Evolutionary conservation across 2,888 invertebrate genomes (phyloP).

Genomic region (Eutolmus rufibarbis): DNA sequence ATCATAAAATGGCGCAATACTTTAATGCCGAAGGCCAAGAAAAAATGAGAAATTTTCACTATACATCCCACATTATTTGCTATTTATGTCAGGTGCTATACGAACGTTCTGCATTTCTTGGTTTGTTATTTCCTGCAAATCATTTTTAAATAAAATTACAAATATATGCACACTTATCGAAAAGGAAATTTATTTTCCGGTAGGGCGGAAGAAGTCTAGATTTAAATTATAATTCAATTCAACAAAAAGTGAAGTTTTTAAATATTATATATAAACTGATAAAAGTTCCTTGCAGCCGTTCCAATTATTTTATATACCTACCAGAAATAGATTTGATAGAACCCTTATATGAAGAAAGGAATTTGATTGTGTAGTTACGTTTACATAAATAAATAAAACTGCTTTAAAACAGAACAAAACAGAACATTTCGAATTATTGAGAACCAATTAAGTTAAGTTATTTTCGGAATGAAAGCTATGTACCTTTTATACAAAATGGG

Average conservation of each 20-base stretch:
- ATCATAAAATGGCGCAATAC: not conserved
- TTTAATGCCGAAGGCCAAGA: not conserved
- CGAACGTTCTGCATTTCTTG: not conserved
- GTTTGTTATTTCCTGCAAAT: not conserved
- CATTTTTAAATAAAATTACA: not conserved
- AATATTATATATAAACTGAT: not conserved
- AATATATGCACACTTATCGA: not conserved
- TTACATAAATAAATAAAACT: not conserved
- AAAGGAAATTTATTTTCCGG: not conserved
- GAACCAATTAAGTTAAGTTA: not conserved
- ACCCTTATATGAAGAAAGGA: too few species aligned
- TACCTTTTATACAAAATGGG: not conserved
- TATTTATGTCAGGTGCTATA: not conserved
- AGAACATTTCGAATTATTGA: not conserved
- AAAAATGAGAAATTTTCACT: not conserved
- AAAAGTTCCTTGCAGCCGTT: too few species aligned
- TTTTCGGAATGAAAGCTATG: not conserved
- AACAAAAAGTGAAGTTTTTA: not conserved
- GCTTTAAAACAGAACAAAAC: not conserved
- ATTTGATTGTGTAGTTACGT: not conserved
- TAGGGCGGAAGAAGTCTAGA: not conserved
- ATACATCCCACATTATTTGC: not conserved
- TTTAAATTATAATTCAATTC: not conserved
- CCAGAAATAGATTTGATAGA: too few species aligned
- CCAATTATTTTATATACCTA: too few species aligned